These are phyloP conservation scores for Labia minor DNA, from an alignment of 2,888 invertebrate species.

Conservation along the genomic window DNA sequence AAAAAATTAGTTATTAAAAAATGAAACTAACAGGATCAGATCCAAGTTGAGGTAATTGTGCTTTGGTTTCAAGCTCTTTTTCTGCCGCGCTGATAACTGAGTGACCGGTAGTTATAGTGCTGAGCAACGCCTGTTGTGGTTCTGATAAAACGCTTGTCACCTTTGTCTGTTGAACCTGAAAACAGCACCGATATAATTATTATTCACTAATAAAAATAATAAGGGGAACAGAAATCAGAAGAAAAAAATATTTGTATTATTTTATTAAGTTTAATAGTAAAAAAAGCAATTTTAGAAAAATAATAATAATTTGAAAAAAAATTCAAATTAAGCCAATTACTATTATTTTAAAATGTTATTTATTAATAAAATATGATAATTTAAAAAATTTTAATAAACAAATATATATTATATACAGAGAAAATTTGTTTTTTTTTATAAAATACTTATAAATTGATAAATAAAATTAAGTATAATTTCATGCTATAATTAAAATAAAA, in stretches of 20 bases:
- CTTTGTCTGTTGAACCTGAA: constrained; percentile 66
- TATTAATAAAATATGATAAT: constrained; percentile 30
- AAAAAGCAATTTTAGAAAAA: too few species aligned
- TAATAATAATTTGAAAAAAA: constrained; percentile 16
- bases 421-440: too few species aligned
- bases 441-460: too few species aligned
- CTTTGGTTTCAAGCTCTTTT: constrained; percentile 52
- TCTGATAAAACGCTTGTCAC: constrained; percentile 77
- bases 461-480: too few species aligned
- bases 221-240: not conserved
- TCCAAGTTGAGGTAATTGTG: constrained; percentile 62
- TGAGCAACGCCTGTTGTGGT: constrained; percentile 84
- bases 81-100: constrained; percentile 81
- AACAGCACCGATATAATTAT: constrained; percentile 28
- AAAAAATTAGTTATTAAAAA: too few species aligned
- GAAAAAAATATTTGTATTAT: too few species aligned
- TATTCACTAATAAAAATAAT: not conserved
- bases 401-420: not conserved
- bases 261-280: too few species aligned
- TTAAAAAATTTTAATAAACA: not conserved
- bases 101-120: constrained; percentile 82
- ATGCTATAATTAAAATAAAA: too few species aligned
- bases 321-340: constrained; percentile 14
- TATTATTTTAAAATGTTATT: not conserved
- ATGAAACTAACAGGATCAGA: constrained; percentile 51